These are phyloP conservation scores for Cotesia typhae DNA, from an alignment of 1,140 invertebrate species.

Conservation along the genomic window DNA sequence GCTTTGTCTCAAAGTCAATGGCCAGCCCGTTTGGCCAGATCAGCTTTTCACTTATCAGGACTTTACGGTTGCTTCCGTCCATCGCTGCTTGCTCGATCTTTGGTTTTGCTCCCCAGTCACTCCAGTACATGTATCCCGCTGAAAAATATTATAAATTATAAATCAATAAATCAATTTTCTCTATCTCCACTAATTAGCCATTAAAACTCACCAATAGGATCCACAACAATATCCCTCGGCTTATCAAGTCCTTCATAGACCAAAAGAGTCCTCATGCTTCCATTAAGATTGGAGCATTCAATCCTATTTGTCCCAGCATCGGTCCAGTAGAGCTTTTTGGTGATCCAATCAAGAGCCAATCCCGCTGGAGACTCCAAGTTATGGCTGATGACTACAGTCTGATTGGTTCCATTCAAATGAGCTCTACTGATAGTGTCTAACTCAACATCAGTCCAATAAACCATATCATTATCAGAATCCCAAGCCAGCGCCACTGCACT, in stretches of 20 bases:
- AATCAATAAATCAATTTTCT: too few species aligned
- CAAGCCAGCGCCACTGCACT: conserved; percentile 85
- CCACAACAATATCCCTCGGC: conserved; percentile 84
- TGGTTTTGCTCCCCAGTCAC: conserved; percentile 83
- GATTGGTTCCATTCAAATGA: conserved; percentile 78
- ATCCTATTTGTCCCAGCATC: conserved; percentile 83
- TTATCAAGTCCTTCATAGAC: conserved; percentile 84
- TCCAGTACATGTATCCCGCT: conserved; percentile 87
- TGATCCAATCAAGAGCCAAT: conserved; percentile 86
- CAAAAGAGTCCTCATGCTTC: conserved; percentile 77
- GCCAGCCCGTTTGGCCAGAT: conserved; percentile 85
- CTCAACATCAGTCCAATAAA: conserved; percentile 90
- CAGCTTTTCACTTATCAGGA: conserved; percentile 75
- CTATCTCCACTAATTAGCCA: too few species aligned
- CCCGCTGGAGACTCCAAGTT: conserved; percentile 80
- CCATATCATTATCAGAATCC: conserved; percentile 80
- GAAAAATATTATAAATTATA: conserved; percentile 42
- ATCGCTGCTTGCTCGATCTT: conserved; percentile 87
- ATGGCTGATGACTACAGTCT: conserved; percentile 73
- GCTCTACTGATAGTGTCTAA: conserved; percentile 83
- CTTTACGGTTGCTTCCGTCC: conserved; percentile 80
- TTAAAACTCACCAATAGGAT: conserved; percentile 72
- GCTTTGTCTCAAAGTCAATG: conserved; percentile 75
- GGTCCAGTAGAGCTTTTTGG: conserved; percentile 89
- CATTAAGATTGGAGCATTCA: conserved; percentile 83